Evolutionary conservation across 2,113 vertebrate species (phyloP).

Genomic region (Microtus montanus): DNA sequence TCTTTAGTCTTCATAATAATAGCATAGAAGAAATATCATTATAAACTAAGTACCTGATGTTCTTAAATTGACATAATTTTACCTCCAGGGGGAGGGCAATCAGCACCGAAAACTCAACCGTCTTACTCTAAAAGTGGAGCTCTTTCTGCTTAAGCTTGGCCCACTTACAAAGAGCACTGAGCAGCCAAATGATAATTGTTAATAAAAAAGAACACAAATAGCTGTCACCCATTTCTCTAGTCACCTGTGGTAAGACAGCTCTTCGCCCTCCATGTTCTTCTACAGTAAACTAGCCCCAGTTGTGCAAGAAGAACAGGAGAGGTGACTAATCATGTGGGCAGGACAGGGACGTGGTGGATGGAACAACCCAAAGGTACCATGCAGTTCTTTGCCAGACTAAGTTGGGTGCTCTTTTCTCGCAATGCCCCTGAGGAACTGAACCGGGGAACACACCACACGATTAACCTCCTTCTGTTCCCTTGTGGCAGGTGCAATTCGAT

Average conservation of each 20-base stretch:
- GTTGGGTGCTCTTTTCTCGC: not conserved
- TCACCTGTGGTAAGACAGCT: not conserved
- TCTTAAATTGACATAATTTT: not conserved
- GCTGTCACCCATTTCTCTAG: not conserved
- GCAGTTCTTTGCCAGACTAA: not conserved
- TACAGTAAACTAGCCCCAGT: not conserved
- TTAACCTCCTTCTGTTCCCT: not conserved
- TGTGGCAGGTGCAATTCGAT: conserved; percentile 95
- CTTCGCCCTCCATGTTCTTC: not conserved
- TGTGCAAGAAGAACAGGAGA: not conserved
- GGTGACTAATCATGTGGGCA: not conserved
- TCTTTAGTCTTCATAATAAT: not conserved
- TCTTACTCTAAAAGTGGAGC: not conserved
- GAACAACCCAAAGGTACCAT: not conserved
- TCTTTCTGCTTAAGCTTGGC: conserved; percentile 20
- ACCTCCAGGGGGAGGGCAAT: not conserved
- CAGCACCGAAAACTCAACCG: not conserved
- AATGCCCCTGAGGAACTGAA: fast-evolving
- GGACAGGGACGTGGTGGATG: not conserved
- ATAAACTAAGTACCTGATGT: not conserved
- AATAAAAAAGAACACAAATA: not conserved
- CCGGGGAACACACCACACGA: not conserved
- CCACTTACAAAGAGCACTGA: not conserved
- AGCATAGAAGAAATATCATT: not conserved
- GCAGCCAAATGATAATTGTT: not conserved